phyloP scores from a whole-genome alignment of 2,113 vertebrate genomes.

The Hemibagrus wyckioides region DNA sequence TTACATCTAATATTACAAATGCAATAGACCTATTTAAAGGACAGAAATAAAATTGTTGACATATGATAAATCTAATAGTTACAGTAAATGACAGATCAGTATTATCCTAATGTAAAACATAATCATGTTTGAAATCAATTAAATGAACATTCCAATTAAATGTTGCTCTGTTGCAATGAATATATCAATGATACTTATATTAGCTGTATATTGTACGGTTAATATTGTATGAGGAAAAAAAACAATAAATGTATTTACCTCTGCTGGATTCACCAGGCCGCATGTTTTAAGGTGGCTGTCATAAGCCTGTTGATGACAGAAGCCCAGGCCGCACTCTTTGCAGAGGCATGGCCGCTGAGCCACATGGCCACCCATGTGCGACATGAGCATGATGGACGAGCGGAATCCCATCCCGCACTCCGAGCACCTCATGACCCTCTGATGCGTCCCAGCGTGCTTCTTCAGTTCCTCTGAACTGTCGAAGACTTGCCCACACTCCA shows the following conservation, averaged over 20 bases:
- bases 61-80: not conserved
- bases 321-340: constrained; percentile 84
- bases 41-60: not conserved
- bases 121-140: not conserved
- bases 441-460: constrained; percentile 85
- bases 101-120: not conserved
- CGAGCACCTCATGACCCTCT: constrained; percentile 83
- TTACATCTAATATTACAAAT: not conserved
- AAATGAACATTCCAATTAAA: not conserved
- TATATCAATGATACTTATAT: not conserved
- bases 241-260: constrained; percentile 58
- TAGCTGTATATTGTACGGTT: not conserved
- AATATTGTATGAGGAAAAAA: not conserved
- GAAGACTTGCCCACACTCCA: constrained; percentile 84
- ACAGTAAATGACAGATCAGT: not conserved
- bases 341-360: constrained; percentile 84
- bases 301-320: constrained; percentile 77
- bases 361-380: constrained; percentile 87
- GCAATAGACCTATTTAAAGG: not conserved
- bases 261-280: constrained; percentile 50
- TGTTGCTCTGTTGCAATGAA: not conserved
- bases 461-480: constrained; percentile 78
- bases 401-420: constrained; percentile 89
- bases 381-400: constrained; percentile 82
- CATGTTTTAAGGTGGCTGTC: constrained; percentile 75